These are phyloP conservation scores for Nebria salina DNA, from an alignment of 2,888 invertebrate genomes.

Conservation along the genomic window DNA sequence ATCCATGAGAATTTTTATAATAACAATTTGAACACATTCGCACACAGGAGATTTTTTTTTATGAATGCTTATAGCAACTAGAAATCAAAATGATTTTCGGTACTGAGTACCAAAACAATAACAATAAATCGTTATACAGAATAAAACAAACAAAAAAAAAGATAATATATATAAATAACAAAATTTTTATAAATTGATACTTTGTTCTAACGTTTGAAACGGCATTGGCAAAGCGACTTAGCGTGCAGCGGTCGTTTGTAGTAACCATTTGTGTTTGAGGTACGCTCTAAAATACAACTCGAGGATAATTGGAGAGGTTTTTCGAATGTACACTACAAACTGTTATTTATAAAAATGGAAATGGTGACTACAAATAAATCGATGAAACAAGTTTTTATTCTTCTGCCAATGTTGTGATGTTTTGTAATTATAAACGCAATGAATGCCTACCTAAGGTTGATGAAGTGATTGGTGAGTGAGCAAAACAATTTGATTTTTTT, in stretches of 20 bases:
- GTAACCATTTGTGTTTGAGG: too few relatives aligned
- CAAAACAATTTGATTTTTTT: background rate
- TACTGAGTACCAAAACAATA: conserved; percentile 34
- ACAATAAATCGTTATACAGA: background rate
- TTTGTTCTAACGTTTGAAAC: conserved; percentile 5
- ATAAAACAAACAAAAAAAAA: conserved; percentile 6
- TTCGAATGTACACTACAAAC: too few relatives aligned
- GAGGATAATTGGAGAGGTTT: too few relatives aligned
- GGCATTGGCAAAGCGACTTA: background rate
- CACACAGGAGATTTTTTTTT: conserved; percentile 3
- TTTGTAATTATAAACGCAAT: background rate
- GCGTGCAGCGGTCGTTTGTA: too few relatives aligned
- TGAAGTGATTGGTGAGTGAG: conserved; percentile 19
- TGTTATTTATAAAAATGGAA: too few relatives aligned
- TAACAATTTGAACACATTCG: conserved; percentile 36
- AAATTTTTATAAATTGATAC: background rate
- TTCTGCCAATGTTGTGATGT: background rate
- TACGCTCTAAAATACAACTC: too few relatives aligned
- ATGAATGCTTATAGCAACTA: conserved; percentile 30
- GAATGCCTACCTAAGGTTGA: background rate
- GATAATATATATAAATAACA: background rate
- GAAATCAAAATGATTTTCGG: conserved; percentile 20
- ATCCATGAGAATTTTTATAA: conserved; percentile 29
- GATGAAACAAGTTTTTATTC: background rate
- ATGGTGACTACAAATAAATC: too few relatives aligned